Conservation (phyloP, 30 jellyfish, hydroid and myxozoan species). For the Cassiopea andromeda region DNA sequence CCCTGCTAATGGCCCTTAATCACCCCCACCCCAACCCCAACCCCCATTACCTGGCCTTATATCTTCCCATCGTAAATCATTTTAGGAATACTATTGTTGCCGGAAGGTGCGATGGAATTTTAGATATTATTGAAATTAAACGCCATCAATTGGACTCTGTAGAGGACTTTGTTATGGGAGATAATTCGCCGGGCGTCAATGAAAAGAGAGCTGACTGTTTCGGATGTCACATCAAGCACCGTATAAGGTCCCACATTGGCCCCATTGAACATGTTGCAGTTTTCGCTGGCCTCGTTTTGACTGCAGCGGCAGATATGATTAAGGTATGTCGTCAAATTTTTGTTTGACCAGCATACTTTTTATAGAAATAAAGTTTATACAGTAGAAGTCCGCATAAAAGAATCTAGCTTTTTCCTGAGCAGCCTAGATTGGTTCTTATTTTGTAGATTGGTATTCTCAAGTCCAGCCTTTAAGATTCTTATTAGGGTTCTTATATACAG, state of each 20-base stretch:
- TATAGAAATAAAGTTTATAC: too few relatives aligned
- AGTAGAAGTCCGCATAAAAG: too few relatives aligned
- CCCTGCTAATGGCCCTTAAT: too few relatives aligned
- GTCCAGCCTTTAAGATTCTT: too few relatives aligned
- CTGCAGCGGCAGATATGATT: slow-evolving; percentile 37
- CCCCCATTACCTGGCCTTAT: too few relatives aligned
- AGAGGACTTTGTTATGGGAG: slow-evolving; percentile 31
- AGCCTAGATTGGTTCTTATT: too few relatives aligned
- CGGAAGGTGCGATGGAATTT: slow-evolving; percentile 44
- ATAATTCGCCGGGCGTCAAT: neutral
- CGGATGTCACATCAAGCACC: slow-evolving; percentile 62
- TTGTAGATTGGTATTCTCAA: too few relatives aligned
- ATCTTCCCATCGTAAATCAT: too few relatives aligned
- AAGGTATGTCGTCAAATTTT: neutral
- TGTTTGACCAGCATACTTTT: neutral
- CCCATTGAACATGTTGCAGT: slow-evolving; percentile 45
- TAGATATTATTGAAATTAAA: slow-evolving; percentile 43
- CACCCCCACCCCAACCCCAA: neutral
- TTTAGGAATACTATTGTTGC: slow-evolving; percentile 27
- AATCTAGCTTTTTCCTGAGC: too few relatives aligned
- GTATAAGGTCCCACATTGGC: slow-evolving; percentile 50
- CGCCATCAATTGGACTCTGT: slow-evolving; percentile 66
- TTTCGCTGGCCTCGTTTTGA: slow-evolving; percentile 36
- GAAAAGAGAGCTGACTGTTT: neutral
- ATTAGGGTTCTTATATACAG: too few relatives aligned